A percentile compares a stretch with the other conserved stretches of the same genome.
These are phyloP conservation scores for Phrynosoma platyrhinos DNA, from an alignment of 2,113 vertebrate genomes.

Conservation along the genomic window DNA sequence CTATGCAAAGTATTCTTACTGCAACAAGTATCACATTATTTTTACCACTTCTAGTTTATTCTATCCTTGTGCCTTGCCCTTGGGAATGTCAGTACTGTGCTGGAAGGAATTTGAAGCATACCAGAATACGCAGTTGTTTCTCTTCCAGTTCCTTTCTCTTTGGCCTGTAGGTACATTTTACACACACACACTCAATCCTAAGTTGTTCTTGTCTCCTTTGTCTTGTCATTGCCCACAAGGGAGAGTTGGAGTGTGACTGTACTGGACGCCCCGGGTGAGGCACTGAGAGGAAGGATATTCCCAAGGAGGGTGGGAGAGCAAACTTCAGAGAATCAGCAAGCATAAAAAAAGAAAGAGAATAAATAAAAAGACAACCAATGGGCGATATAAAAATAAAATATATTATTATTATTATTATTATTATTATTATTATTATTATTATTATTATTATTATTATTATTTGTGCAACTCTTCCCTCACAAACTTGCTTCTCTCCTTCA, in stretches of 20 bases:
- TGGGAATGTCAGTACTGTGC: not conserved
- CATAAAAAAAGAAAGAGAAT: not conserved
- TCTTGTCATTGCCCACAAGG: constrained; percentile 24
- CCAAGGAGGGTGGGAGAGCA: constrained; percentile 47
- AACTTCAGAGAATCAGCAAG: constrained; percentile 34
- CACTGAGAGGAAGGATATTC: not conserved
- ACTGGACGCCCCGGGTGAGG: constrained; percentile 44
- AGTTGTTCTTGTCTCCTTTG: constrained; percentile 53
- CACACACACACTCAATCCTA: constrained; percentile 21
- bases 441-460: no score
- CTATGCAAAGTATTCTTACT: constrained; percentile 69
- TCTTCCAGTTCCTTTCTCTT: constrained; percentile 31
- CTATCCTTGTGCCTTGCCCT: constrained; percentile 47
- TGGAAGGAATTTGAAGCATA: constrained; percentile 40
- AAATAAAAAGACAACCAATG: no score
- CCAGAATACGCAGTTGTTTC: constrained; percentile 37
- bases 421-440: no score
- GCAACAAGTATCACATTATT: constrained; percentile 51
- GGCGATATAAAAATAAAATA: no score
- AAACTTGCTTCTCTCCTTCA: not conserved
- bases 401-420: no score
- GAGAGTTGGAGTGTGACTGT: constrained; percentile 28
- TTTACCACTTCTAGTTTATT: constrained; percentile 50
- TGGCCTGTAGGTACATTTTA: constrained; percentile 53
- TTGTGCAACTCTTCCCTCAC: not conserved